Base-by-base conservation (phyloP, 2,888 invertebrate species). In the Drosophila sordidula region DNA sequence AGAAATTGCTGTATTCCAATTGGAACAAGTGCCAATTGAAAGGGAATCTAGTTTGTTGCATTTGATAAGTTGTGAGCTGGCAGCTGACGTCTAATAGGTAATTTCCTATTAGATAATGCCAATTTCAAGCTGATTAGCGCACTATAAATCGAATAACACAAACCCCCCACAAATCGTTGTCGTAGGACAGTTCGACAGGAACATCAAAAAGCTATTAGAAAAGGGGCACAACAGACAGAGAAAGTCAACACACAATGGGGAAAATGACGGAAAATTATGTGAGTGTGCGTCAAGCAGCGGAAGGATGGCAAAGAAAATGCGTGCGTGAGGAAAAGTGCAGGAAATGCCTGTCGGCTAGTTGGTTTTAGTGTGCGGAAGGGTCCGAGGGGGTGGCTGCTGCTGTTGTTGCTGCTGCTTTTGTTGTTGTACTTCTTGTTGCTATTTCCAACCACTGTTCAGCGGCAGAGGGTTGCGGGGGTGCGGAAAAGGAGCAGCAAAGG, bases 141-240 rank as follows among this genome's bases (percentile, higher is more conserved):
- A 32, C 46, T 49, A 69, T 64, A 63, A 49, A 58, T 44, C 51
- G 29, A 45, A 63, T 8, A 41, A 6, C 14, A 8, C 12, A 36
- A 12, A 26, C 8, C 29, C 29, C 22, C 22, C 46, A 14, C 9
- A 34, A 14, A 22, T 3, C 49, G 51, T 83, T 83, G 82, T 47
- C 86, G 83, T 83, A 83, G 76, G 75, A 61, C 76, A 55, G 8
- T 34, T 57, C 69, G 49, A 65, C 41, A 42, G 49, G 69, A 47
- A 78, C 83, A 80, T 76, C 78, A 86, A 86, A 78, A 80, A 68
- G 69, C 73, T 64, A 86, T 86, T 83, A 86, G 51, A 61, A 51
- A 59, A 42, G 36, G 39, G 45, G 52, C 70, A 71, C 39, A 44
- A 46, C 34, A 34, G 58, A 55, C 42, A 45, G 38, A 22, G 49